Evolutionary conservation across 1,140 invertebrate species (phyloP), one percentile per base, ranked within the genome.

Genomic region (Dreissena polymorpha): DNA sequence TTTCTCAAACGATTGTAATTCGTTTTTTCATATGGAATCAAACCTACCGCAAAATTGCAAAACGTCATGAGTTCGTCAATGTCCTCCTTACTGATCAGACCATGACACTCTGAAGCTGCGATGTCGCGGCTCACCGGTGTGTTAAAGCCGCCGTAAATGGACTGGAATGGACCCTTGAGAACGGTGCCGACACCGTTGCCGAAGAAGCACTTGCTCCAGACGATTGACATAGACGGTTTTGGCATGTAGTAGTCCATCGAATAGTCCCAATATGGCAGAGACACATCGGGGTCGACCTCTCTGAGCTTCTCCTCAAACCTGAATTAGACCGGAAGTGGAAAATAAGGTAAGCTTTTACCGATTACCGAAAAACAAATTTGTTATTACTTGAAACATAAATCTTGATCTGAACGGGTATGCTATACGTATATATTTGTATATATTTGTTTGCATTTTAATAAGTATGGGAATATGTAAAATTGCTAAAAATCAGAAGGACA

Each of bases 141-240:
- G 29, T 25, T 39, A 39, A 23, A 21, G 14, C 13, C 67, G 21
- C n/a, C 67, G 53, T 60, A 21, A 50, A 53, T 64, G 8, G 50
- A 27, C 65, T 39, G 27, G 29, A 81, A 92, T 16, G 91, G 91
- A 64, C 91, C 91, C 27, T 88, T 87, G 57, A 86, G 89, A 13
- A 92, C 92, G 53, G 87, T 90, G 29, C 91, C 91, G 82, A 91
- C 89, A 51, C 91, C 91, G 78, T 92, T 92, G 10, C 91, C 91
- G 51, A 92, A 51, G 69, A 92, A 88, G 16, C 81, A 21, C 6
- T 85, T 70, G 39, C 83, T 86, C 75, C 91, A 92, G 69, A 92
- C 74, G 29, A 92, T 86, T 14, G 91, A 92, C 53, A 92, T 87
- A n/a, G 88, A 86, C 0, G 79, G 69, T 76, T 89, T 70, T 13